phyloP scores from a whole-genome alignment of 2,113 vertebrate genomes.

The Brachyhypopomus occidentalis region DNA sequence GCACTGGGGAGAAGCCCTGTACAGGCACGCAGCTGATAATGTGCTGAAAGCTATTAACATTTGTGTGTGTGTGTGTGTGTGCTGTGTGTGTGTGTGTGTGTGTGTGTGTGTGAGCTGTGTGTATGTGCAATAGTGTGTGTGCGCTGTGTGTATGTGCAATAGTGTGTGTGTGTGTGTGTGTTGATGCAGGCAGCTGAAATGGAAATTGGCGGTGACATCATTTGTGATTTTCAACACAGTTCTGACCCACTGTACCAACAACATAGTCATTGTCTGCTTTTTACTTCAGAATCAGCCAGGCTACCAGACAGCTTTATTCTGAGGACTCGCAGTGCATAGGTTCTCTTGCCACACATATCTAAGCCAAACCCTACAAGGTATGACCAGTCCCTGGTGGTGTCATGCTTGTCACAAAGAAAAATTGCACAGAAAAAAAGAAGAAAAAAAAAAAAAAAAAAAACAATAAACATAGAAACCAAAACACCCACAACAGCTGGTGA shows the following conservation, averaged over 20 bases:
- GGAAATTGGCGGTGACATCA: constrained; percentile 12
- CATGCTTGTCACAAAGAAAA: not conserved
- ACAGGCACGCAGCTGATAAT: constrained; percentile 6
- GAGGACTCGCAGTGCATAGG: not conserved
- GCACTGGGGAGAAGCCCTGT: not conserved
- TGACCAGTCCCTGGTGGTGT: not conserved
- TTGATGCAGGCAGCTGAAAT: constrained; percentile 7
- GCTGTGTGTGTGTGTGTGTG: not conserved
- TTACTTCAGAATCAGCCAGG: not conserved
- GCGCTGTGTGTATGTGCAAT: not conserved
- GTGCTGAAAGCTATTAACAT: constrained; percentile 24
- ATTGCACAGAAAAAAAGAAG: not conserved
- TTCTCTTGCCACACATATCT: constrained; percentile 1
- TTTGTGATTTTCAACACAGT: not conserved
- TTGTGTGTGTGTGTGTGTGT: not conserved
- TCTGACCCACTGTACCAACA: constrained; percentile 14
- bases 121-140: too few species aligned
- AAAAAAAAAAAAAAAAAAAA: not conserved
- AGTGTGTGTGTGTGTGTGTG: not conserved
- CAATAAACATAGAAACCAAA: not conserved
- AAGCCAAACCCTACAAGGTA: constrained; percentile 4
- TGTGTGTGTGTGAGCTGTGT: not conserved
- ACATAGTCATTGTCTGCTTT: constrained; percentile 9
- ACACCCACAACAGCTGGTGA: not conserved
- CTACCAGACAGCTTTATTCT: not conserved